These are phyloP conservation scores for Ips typographus DNA, from an alignment of 1,140 invertebrate genomes.

Conservation along the genomic window DNA sequence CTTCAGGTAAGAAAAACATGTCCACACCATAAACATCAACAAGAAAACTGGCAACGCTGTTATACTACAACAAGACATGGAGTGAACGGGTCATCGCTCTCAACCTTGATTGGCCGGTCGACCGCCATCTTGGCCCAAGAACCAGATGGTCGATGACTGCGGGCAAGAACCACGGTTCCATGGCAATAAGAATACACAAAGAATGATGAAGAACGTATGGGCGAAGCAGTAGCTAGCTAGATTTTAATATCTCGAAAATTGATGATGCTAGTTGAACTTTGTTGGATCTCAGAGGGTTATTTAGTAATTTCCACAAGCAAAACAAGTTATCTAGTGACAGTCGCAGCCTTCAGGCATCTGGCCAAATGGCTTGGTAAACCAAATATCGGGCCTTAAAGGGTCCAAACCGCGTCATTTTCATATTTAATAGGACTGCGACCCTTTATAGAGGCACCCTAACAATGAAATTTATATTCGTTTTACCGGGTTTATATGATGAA, in stretches of 20 bases:
- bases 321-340: too few relatives aligned
- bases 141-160: slow-evolving; percentile 35
- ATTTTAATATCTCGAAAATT: background rate
- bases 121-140: slow-evolving; percentile 17
- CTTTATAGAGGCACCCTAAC: background rate
- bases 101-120: slow-evolving; percentile 29
- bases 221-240: slow-evolving; percentile 5
- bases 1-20: background rate
- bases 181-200: slow-evolving; percentile 8
- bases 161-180: slow-evolving; percentile 30
- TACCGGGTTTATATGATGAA: too few relatives aligned
- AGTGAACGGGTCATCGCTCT: slow-evolving; percentile 34
- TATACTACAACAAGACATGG: slow-evolving; percentile 7
- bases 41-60: slow-evolving; percentile 21
- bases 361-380: slow-evolving; percentile 18
- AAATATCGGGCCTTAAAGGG: slow-evolving; percentile 18
- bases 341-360: too few relatives aligned
- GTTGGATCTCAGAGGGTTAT: too few relatives aligned
- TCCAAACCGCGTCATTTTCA: slow-evolving; percentile 31
- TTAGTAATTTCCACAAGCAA: too few relatives aligned
- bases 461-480: too few relatives aligned
- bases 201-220: slow-evolving; percentile 11
- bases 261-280: too few relatives aligned
- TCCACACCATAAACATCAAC: slow-evolving; percentile 7
- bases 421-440: slow-evolving; percentile 26